Evolutionary conservation across 2,888 invertebrate species (phyloP), one percentile per base, ranked within the genome.

Genomic region (Caprella mutica): DNA sequence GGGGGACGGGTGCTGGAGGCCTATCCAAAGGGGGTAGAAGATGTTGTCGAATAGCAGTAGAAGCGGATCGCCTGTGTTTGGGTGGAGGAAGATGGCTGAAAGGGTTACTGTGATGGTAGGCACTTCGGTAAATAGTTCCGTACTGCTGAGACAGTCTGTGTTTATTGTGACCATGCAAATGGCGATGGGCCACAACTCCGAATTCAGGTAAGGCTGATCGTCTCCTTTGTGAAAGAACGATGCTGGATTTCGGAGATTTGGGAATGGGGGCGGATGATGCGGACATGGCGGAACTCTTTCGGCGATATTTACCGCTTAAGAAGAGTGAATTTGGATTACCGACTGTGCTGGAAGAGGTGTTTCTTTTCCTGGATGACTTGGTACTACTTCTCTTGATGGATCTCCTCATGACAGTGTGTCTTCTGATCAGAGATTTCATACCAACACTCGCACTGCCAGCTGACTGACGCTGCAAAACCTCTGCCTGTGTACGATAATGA

Each of bases 361-460:
- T 14, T 5, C 35, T 30, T 14, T 23, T 44, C 17, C 52, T 52
- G 12, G 60, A 58, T 3, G 53, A 56, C 21, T 61, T 61, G 42
- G 61, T 58, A 14, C 58, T 55, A 29, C 56, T 48, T 14, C 59
- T 58, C 56, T 58, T 60, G 21, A 55, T 48, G 4, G 64, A 64
- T 9, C 64, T 52, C 24, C 64, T 48, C 33, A 55, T 52, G 54
- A 58, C 56, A 38, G 64, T 64, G 51, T 55, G 57, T 3, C 64
- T 57, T 3, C 64, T 50, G 51, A 64, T 64, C 38, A 64, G 58
- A 46, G 51, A 56, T n/a, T 48, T 43, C 2, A 64, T 60, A 26
- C 58, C 61, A 30, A 58, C 50, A 17, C 58, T 55, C 8, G 58
- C 57, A 2, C 52, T 38, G 19, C 57, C 26, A 14, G 59, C 30